Conservation (phyloP, 2,797 vertebrate species). For the Pangasius macronema region DNA sequence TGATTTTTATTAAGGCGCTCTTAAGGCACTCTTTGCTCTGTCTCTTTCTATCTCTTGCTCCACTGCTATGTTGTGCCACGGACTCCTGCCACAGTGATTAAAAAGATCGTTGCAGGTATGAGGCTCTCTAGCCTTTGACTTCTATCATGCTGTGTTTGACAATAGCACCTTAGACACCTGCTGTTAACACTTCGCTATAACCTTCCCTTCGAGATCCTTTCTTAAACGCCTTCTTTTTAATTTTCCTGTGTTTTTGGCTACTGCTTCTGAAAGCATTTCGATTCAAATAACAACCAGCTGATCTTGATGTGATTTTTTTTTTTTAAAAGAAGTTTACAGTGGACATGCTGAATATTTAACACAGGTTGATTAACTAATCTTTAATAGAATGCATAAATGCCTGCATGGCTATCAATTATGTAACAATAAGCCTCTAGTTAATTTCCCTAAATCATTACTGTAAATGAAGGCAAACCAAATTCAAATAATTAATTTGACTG, state of each 20-base stretch:
- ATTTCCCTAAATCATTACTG: not conserved
- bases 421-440: not conserved
- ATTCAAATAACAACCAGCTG: not conserved
- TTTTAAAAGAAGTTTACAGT: not conserved
- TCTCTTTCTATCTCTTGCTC: conserved; percentile 59
- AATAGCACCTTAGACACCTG: conserved; percentile 51
- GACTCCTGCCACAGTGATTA: conserved; percentile 80
- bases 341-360: not conserved
- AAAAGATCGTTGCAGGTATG: conserved; percentile 86
- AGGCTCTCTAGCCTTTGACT: conserved; percentile 55
- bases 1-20: conserved; percentile 55
- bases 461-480: not conserved
- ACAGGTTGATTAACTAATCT: not conserved
- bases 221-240: not conserved
- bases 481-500: not conserved
- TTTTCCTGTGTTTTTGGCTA: not conserved
- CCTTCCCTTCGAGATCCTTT: not conserved
- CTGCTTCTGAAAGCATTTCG: not conserved
- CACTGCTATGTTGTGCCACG: conserved; percentile 51
- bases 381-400: not conserved
- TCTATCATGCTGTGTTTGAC: conserved; percentile 26
- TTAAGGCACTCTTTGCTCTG: conserved; percentile 59
- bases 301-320: not conserved
- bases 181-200: conserved; percentile 44
- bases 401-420: not conserved